Conservation (phyloP, 2,113 vertebrate species). For the Orientallactaga bullata region DNA sequence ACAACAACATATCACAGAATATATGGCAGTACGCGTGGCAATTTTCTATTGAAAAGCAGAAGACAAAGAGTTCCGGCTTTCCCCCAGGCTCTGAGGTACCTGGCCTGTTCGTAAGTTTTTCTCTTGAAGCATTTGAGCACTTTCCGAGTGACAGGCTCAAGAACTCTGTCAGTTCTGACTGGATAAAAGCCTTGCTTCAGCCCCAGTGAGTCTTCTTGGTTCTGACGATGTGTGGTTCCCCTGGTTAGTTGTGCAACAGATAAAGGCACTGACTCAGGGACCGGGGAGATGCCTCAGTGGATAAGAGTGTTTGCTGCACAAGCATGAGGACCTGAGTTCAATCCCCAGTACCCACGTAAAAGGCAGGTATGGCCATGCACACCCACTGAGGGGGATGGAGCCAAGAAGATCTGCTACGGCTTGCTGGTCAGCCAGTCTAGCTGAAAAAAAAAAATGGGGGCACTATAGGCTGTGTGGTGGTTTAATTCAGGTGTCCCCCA, state of each 20-base stretch:
- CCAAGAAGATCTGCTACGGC: too few relatives aligned
- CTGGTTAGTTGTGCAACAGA: not conserved
- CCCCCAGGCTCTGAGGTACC: not conserved
- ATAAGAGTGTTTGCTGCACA: too few relatives aligned
- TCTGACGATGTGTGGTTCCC: not conserved
- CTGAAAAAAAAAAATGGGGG: too few relatives aligned
- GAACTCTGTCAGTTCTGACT: not conserved
- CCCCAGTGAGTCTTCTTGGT: not conserved
- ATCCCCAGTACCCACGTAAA: too few relatives aligned
- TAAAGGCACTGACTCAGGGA: too few relatives aligned
- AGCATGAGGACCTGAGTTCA: too few relatives aligned
- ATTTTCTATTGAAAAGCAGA: conserved; percentile 26
- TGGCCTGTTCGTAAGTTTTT: not conserved
- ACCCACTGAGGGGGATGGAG: too few relatives aligned
- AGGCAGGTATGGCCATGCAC: too few relatives aligned
- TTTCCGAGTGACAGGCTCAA: not conserved
- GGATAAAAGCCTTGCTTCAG: not conserved
- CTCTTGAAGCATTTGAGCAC: not conserved
- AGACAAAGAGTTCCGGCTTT: not conserved
- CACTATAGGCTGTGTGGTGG: too few relatives aligned
- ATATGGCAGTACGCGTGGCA: not conserved
- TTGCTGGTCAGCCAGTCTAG: too few relatives aligned
- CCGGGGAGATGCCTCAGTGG: too few relatives aligned
- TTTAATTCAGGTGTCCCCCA: too few relatives aligned
- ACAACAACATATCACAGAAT: not conserved